Conservation (phyloP, 92 coral and sea anemone genomes). For the Montipora capitata region DNA sequence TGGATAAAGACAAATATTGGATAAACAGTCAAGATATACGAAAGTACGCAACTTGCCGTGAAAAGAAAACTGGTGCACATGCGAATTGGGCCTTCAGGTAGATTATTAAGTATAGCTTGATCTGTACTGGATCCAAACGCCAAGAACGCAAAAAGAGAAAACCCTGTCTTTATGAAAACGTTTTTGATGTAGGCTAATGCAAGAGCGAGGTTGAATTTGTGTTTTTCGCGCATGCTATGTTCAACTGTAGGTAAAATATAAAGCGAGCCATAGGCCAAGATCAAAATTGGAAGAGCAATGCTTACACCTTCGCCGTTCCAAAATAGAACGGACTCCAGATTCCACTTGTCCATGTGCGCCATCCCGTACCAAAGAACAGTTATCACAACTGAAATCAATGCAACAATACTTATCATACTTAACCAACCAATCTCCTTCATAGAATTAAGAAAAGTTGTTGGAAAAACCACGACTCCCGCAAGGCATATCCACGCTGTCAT, state of each 20-base stretch:
- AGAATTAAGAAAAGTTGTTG: constrained; percentile 48
- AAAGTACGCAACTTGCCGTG: not conserved
- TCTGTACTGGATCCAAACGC: constrained; percentile 44
- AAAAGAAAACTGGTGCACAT: not conserved
- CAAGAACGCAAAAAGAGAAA: constrained; percentile 46
- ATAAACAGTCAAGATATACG: not conserved
- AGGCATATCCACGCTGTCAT: constrained; percentile 43
- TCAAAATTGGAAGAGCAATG: constrained; percentile 29
- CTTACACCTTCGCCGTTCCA: constrained; percentile 38
- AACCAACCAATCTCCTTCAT: constrained; percentile 22
- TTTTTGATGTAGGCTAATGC: constrained; percentile 7
- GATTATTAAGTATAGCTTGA: constrained; percentile 54
- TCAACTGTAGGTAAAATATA: constrained; percentile 36
- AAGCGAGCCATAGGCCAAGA: constrained; percentile 45
- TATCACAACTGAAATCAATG: constrained; percentile 5
- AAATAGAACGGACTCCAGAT: not conserved
- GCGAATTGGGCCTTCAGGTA: constrained; percentile 39
- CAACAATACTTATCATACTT: not conserved
- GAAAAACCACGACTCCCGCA: constrained; percentile 55
- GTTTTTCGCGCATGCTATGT: constrained; percentile 50
- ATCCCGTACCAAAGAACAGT: constrained; percentile 1
- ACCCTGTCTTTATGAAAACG: constrained; percentile 33
- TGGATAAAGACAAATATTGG: not conserved
- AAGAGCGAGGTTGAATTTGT: too few species aligned
- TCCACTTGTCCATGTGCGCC: constrained; percentile 5